These are phyloP conservation scores for Pristionchus maxplancki DNA, from an alignment of 2,888 invertebrate genomes.

Conservation along the genomic window DNA sequence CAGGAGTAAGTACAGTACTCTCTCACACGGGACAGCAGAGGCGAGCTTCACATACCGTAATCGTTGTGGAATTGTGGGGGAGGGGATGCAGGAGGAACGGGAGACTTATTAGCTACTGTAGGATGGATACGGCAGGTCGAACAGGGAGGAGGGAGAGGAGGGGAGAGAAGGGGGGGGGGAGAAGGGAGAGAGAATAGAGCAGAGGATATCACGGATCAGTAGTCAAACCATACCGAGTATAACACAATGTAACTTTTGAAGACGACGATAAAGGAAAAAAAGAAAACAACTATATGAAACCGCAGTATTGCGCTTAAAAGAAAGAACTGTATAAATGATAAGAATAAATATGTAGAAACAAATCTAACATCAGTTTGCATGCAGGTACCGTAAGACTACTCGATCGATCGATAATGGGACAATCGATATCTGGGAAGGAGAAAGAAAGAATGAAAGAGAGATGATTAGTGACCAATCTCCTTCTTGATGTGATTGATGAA, in stretches of 20 bases:
- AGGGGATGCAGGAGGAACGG: background rate
- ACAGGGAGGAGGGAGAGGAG: background rate
- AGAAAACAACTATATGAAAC: conserved; percentile 46
- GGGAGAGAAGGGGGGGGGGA: background rate
- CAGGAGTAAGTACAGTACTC: conserved; percentile 35
- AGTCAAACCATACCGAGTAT: conserved; percentile 40
- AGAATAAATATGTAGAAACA: conserved; percentile 22
- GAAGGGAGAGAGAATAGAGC: background rate
- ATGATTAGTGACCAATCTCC: conserved; percentile 64
- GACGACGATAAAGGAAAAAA: background rate
- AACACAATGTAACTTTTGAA: conserved; percentile 22
- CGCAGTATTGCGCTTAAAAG: background rate
- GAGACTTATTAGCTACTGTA: conserved; percentile 31
- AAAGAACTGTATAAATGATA: conserved; percentile 48
- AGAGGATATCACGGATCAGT: conserved; percentile 46
- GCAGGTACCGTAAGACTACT: conserved; percentile 8
- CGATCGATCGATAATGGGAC: conserved; percentile 15
- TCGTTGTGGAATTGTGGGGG: conserved; percentile 3
- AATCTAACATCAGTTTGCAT: conserved; percentile 25
- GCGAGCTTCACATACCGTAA: conserved; percentile 36
- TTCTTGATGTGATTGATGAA: conserved; percentile 89
- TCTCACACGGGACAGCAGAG: conserved; percentile 22
- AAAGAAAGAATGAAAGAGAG: background rate
- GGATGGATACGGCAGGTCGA: background rate
- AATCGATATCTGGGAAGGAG: background rate